phyloP scores from a whole-genome alignment of 2,113 vertebrate species.

The Lampris incognitus region DNA sequence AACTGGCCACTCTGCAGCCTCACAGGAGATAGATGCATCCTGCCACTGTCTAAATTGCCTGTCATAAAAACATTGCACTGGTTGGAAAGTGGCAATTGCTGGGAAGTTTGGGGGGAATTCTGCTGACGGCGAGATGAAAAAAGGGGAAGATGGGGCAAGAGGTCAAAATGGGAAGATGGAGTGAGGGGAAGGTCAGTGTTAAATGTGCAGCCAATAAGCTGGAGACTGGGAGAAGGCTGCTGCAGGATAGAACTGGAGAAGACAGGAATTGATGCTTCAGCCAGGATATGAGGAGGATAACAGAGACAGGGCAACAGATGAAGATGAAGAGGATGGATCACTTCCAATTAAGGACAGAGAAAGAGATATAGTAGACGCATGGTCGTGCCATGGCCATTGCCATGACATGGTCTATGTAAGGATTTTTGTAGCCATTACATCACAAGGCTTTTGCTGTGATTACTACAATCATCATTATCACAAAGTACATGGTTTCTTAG shows the following conservation, averaged over 20 bases:
- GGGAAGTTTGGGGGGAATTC: slow-evolving; percentile 57
- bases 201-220: slow-evolving; percentile 49
- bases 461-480: slow-evolving; percentile 22
- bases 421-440: slow-evolving; percentile 15
- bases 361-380: not conserved
- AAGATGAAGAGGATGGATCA: slow-evolving; percentile 36
- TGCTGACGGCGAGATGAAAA: slow-evolving; percentile 60
- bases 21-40: slow-evolving; percentile 73
- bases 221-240: slow-evolving; percentile 18
- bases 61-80: slow-evolving; percentile 66
- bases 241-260: slow-evolving; percentile 25
- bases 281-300: slow-evolving; percentile 9
- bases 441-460: slow-evolving; percentile 9
- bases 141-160: slow-evolving; percentile 7
- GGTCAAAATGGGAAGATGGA: slow-evolving; percentile 46
- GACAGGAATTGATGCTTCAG: slow-evolving; percentile 29
- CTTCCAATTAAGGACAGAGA: slow-evolving; percentile 37
- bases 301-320: slow-evolving; percentile 36
- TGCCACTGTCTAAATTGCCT: slow-evolving; percentile 76
- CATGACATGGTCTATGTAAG: slow-evolving; percentile 1
- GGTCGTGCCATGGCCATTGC: not conserved
- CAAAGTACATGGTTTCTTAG: slow-evolving; percentile 33
- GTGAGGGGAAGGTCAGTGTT: slow-evolving; percentile 49
- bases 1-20: slow-evolving; percentile 25
- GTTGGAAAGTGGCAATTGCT: slow-evolving; percentile 39